Evolutionary conservation across 2,113 vertebrate species (phyloP), one percentile per base, ranked within the genome.

Genomic region (Cephalopholis sonnerati): DNA sequence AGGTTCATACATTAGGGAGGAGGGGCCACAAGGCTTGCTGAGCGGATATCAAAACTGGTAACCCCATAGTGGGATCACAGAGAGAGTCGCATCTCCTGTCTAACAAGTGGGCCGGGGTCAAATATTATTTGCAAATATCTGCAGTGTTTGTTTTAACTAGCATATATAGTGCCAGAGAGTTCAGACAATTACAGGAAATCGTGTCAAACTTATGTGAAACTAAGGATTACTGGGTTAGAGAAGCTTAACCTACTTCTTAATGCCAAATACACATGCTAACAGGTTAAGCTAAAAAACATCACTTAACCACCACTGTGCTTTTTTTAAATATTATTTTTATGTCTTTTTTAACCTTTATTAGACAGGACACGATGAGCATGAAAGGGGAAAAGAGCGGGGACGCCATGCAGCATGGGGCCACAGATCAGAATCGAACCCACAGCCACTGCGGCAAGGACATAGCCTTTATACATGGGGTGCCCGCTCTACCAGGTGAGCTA

Each of bases 1-100:
- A 89, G 86, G 86, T 87, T 92, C 84, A 77, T 74, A 57, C 79
- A 68, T 53, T 65, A 16, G 66, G 22, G 70, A 87, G 85, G 81
- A 84, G 81, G 88, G 74, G 86, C 82, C 58, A 72, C 44, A 9
- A 72, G 57, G 72, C 84, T 81, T 29, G 69, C 67, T 57, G 50
- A 71, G 72, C 75, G 70, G 83, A 86, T 57, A 78, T 39, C 17
- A 29, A 77, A 59, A 70, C 65, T 55, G 69, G 81, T 85, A 89
- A 85, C 67, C 77, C 66, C 55, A 75, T 32, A 25, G 70, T 18
- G 27, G 46, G 77, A 77, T 77, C 68, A 53, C 55, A 62, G 69
- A 70, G n/a, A 61, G 16, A 80, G 48, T 22, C 69, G 24, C 50
- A 48, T 70, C 73, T 27, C 65, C 63, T 48, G 72, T 22, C 57